Percentiles rank a stretch among this genome's conserved stretches.
Conservation (phyloP, 2,888 invertebrate species). For the Ethmia dodecea region DNA sequence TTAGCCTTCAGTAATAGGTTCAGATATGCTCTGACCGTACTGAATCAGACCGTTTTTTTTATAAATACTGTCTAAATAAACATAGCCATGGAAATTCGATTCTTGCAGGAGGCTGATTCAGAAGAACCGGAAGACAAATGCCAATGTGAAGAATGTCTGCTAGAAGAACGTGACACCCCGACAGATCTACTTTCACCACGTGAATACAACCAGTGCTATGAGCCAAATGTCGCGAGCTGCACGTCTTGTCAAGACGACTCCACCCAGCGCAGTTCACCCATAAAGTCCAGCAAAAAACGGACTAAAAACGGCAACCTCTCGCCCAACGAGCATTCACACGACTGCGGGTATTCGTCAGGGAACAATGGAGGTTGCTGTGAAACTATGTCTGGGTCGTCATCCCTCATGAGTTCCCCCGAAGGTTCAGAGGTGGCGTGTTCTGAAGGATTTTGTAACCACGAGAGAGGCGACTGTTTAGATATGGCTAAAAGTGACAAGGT, state of each 20-base stretch:
- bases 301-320: conserved; percentile 77
- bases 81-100: too few species aligned
- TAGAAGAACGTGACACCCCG: conserved; percentile 63
- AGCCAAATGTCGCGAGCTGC: conserved; percentile 50
- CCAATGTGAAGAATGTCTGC: conserved; percentile 65
- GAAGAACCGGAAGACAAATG: conserved; percentile 72
- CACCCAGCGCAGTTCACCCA: conserved; percentile 53
- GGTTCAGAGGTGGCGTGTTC: conserved; percentile 94
- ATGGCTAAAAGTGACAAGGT: conserved; percentile 55
- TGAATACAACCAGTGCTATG: conserved; percentile 51
- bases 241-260: conserved; percentile 72
- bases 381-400: conserved; percentile 83
- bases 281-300: conserved; percentile 49
- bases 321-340: conserved; percentile 84
- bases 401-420: conserved; percentile 90
- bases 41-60: too few species aligned
- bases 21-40: too few species aligned
- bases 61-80: too few species aligned
- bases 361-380: conserved; percentile 85
- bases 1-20: too few species aligned
- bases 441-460: conserved; percentile 91
- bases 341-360: conserved; percentile 93
- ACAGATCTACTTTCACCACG: conserved; percentile 57
- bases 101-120: conserved; percentile 57
- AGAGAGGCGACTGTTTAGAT: conserved; percentile 72